Conservation (phyloP, 2,113 vertebrate genomes). For the Symphodus melops region DNA sequence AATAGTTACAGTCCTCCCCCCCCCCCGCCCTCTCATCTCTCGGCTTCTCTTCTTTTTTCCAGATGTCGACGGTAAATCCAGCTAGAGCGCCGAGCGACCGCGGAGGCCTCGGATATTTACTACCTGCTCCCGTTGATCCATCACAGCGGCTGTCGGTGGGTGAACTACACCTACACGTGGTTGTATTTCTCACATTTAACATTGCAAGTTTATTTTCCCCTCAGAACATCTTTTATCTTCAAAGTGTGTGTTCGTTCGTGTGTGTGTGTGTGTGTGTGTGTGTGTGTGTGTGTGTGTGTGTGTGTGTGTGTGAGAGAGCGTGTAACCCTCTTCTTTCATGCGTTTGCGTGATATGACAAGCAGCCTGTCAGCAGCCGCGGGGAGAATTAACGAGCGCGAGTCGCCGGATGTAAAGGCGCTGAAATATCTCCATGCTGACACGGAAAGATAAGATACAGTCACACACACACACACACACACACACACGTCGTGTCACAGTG, state of each 20-base stretch:
- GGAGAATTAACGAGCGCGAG: slow-evolving; percentile 29
- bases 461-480: slow-evolving; percentile 1
- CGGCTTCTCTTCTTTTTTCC: slow-evolving; percentile 21
- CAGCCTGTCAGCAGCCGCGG: background rate
- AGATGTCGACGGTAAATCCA: slow-evolving; percentile 50
- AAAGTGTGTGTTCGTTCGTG: too few relatives aligned
- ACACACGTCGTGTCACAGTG: background rate
- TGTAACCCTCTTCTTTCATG: background rate
- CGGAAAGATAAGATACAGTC: slow-evolving; percentile 13
- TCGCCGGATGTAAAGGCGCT: slow-evolving; percentile 31
- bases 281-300: background rate
- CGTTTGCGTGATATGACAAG: background rate
- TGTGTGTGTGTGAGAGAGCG: background rate
- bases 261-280: background rate
- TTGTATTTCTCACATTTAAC: background rate
- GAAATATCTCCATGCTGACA: slow-evolving; percentile 33
- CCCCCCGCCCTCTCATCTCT: too few relatives aligned
- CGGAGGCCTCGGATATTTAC: slow-evolving; percentile 40
- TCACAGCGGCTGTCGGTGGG: slow-evolving; percentile 27
- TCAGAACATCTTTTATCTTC: background rate
- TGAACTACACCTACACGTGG: background rate
- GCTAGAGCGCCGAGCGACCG: slow-evolving; percentile 27
- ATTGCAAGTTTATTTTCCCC: background rate
- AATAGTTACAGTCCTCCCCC: background rate
- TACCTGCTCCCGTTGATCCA: slow-evolving; percentile 39